Conservation (phyloP, 92 coral and sea anemone species). For the Chrysogorgia sp. region DNA sequence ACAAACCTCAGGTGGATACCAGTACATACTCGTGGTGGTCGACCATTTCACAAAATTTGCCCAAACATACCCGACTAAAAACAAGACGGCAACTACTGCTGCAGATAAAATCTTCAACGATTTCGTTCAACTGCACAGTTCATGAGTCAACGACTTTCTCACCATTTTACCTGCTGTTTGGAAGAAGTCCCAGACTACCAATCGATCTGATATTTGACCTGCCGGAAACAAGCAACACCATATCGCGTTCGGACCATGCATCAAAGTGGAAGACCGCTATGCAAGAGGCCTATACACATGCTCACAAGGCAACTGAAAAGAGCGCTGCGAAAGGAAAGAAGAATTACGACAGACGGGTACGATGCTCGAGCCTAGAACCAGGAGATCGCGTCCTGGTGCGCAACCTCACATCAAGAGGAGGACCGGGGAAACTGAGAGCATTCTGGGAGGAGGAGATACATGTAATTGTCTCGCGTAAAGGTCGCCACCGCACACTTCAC, state of each 20-base stretch:
- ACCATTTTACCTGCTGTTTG: conserved; percentile 18
- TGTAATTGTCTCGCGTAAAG: conserved; percentile 37
- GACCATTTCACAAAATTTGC: too few species aligned
- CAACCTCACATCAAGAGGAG: conserved; percentile 58
- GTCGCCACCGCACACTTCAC: not conserved
- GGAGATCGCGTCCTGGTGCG: conserved; percentile 52
- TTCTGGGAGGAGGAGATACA: conserved; percentile 41
- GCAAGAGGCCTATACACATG: conserved; percentile 21
- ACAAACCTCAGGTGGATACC: conserved; percentile 57
- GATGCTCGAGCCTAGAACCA: conserved; percentile 19
- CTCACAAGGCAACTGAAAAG: conserved; percentile 31
- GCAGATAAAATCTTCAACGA: conserved; percentile 23
- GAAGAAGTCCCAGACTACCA: conserved; percentile 20
- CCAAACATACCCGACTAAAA: conserved; percentile 15
- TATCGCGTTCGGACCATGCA: not conserved
- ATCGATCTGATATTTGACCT: conserved; percentile 19
- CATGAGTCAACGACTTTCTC: conserved; percentile 7
- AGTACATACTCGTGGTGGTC: conserved; percentile 41
- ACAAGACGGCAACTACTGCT: not conserved
- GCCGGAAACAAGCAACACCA: not conserved
- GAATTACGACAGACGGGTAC: conserved; percentile 40
- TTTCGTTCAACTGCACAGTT: conserved; percentile 1
- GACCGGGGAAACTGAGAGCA: conserved; percentile 50
- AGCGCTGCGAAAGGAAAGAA: conserved; percentile 45
- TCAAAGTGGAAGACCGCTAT: conserved; percentile 21